These are phyloP conservation scores for Drosophila grimshawi DNA, from an alignment of 1,140 invertebrate species.

Conservation along the genomic window DNA sequence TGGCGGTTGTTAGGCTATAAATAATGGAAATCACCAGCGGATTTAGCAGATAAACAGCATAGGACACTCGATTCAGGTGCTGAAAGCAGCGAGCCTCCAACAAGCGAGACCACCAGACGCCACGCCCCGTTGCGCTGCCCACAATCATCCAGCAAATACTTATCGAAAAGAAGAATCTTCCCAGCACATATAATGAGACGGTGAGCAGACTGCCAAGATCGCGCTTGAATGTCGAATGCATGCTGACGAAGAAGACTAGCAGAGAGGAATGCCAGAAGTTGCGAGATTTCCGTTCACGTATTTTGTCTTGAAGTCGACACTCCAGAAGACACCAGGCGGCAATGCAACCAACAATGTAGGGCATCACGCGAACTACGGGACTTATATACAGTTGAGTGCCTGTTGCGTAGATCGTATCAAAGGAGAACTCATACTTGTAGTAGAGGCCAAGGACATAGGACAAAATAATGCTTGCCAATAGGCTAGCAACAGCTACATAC, in stretches of 20 bases:
- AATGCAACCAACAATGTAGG: slow-evolving; percentile 74
- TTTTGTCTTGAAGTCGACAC: slow-evolving; percentile 22
- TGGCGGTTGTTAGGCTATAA: slow-evolving; percentile 66
- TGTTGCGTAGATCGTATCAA: slow-evolving; percentile 70
- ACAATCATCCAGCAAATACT: slow-evolving; percentile 80
- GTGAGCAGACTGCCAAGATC: slow-evolving; percentile 66
- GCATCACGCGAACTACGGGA: slow-evolving; percentile 76
- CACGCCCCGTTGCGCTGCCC: slow-evolving; percentile 71
- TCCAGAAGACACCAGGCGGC: slow-evolving; percentile 71
- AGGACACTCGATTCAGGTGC: slow-evolving; percentile 79
- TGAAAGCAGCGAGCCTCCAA: slow-evolving; percentile 75
- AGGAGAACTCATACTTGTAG: slow-evolving; percentile 71
- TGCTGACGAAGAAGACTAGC: slow-evolving; percentile 60
- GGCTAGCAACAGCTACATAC: slow-evolving; percentile 28
- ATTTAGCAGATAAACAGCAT: slow-evolving; percentile 82
- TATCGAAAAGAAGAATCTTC: slow-evolving; percentile 63
- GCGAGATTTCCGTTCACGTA: slow-evolving; percentile 56
- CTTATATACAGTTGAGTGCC: slow-evolving; percentile 79
- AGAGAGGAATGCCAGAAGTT: slow-evolving; percentile 68
- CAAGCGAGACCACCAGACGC: slow-evolving; percentile 77
- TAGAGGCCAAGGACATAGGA: slow-evolving; percentile 64
- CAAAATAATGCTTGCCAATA: slow-evolving; percentile 65
- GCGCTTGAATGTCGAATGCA: slow-evolving; percentile 75
- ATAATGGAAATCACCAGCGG: slow-evolving; percentile 74
- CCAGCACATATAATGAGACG: slow-evolving; percentile 67